Evolutionary conservation across 2,113 vertebrate genomes (phyloP).

Genomic region (Manacus vitellinus): DNA sequence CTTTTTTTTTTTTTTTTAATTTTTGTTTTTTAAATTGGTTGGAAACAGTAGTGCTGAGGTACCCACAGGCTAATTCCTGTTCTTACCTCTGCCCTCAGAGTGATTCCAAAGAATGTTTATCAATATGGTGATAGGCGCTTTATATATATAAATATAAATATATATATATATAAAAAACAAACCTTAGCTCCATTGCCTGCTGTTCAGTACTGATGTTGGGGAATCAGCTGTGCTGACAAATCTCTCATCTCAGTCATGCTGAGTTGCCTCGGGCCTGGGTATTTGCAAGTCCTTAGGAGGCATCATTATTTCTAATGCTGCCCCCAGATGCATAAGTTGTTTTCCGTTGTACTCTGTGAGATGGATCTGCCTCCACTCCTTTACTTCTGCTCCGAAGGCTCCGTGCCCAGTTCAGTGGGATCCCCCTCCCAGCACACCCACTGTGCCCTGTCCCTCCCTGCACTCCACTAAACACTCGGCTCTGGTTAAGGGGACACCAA

Average conservation of each 20-base stretch:
- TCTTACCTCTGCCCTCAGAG: background rate
- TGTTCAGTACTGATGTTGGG: background rate
- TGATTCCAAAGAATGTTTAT: conserved; percentile 52
- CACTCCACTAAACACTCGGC: conserved; percentile 32
- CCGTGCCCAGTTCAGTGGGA: background rate
- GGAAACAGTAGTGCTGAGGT: conserved; percentile 20
- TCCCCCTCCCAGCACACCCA: background rate
- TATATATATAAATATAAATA: conserved; percentile 29
- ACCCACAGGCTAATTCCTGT: background rate
- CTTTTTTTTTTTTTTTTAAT: background rate
- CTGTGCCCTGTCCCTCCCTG: background rate
- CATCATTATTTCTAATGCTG: background rate
- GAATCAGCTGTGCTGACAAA: background rate
- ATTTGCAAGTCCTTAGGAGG: conserved; percentile 14
- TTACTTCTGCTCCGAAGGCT: background rate
- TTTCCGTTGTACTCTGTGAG: background rate
- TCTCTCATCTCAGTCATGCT: background rate
- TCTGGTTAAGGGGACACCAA: conserved; percentile 31
- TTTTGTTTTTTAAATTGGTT: background rate
- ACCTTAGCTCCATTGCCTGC: conserved; percentile 47
- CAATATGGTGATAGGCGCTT: background rate
- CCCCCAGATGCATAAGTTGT: background rate
- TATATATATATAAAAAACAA: conserved; percentile 25
- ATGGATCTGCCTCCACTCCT: background rate
- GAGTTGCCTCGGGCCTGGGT: conserved; percentile 30